Percentiles rank a stretch among this genome's conserved stretches.
These are phyloP conservation scores for Podargus strigoides DNA, from an alignment of 2,797 vertebrate species.

Conservation along the genomic window DNA sequence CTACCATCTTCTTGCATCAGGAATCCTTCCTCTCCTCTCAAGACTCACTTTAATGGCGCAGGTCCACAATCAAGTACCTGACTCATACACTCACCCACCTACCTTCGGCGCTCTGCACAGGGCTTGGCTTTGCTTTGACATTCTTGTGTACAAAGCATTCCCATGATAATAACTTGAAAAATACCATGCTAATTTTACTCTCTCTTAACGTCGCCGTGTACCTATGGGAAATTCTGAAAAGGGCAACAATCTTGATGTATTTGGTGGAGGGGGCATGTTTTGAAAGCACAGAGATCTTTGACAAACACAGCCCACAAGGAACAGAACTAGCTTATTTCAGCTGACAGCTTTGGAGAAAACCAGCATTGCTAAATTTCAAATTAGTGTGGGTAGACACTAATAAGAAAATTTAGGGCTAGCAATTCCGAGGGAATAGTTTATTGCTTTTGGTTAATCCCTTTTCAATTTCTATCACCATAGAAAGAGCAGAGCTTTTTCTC, in stretches of 20 bases:
- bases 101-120: not conserved
- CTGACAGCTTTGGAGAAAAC: slow-evolving; percentile 36
- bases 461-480: slow-evolving; percentile 37
- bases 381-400: slow-evolving; percentile 40
- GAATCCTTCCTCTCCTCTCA: not conserved
- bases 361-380: slow-evolving; percentile 25
- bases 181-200: not conserved
- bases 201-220: fast-evolving
- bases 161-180: not conserved
- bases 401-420: slow-evolving; percentile 36
- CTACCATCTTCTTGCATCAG: not conserved
- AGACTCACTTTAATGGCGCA: not conserved
- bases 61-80: not conserved
- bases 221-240: slow-evolving; percentile 32
- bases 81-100: not conserved
- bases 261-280: not conserved
- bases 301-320: not conserved
- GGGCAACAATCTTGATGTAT: not conserved
- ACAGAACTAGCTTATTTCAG: slow-evolving; percentile 18
- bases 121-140: not conserved
- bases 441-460: slow-evolving; percentile 40
- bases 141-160: not conserved
- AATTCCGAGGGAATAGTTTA: slow-evolving; percentile 13
- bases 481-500: slow-evolving; percentile 18
- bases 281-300: not conserved